These are phyloP conservation scores for Caenorhabditis sulstoni DNA, from an alignment of 2,888 invertebrate species.

Conservation along the genomic window DNA sequence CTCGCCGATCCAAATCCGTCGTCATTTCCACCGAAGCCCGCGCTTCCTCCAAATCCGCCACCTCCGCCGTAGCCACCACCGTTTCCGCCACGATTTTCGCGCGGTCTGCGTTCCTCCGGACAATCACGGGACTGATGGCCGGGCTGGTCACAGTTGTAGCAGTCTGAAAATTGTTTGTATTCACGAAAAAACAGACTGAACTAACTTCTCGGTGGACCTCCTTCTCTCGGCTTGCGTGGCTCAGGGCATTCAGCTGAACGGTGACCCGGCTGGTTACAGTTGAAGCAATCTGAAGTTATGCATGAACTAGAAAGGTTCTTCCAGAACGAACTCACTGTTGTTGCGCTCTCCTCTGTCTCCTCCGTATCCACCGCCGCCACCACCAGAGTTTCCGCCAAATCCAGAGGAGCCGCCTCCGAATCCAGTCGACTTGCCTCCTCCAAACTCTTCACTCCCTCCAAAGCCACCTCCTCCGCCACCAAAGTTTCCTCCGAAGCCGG, in stretches of 20 bases:
- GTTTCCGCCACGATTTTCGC: slow-evolving; percentile 22
- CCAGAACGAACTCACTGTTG: slow-evolving; percentile 15
- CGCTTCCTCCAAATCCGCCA: slow-evolving; percentile 24
- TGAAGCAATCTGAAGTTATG: slow-evolving; percentile 43
- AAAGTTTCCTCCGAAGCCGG: slow-evolving; percentile 20
- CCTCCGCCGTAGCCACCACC: slow-evolving; percentile 20
- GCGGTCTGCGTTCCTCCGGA: slow-evolving; percentile 51
- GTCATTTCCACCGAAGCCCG: slow-evolving; percentile 44
- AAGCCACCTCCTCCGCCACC: slow-evolving; percentile 12
- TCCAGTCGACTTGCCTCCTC: slow-evolving; percentile 22
- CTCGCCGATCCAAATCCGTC: slow-evolving; percentile 36
- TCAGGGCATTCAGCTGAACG: slow-evolving; percentile 33
- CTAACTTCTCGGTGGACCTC: slow-evolving; percentile 22
- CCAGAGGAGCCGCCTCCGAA: slow-evolving; percentile 12
- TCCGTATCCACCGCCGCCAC: slow-evolving; percentile 31
- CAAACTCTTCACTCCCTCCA: slow-evolving; percentile 24
- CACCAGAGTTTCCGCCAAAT: slow-evolving; percentile 33
- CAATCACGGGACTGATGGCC: slow-evolving; percentile 61
- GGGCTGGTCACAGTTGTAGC: slow-evolving; percentile 60
- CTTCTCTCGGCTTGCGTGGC: slow-evolving; percentile 49
- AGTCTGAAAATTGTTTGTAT: slow-evolving; percentile 22
- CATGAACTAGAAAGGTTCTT: neutral
- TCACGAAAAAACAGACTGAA: no score
- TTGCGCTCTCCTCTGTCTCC: slow-evolving; percentile 31
- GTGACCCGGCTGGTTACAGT: slow-evolving; percentile 36